These are phyloP conservation scores for Protodeltote pygarga DNA, from an alignment of 2,888 invertebrate genomes.

Conservation along the genomic window DNA sequence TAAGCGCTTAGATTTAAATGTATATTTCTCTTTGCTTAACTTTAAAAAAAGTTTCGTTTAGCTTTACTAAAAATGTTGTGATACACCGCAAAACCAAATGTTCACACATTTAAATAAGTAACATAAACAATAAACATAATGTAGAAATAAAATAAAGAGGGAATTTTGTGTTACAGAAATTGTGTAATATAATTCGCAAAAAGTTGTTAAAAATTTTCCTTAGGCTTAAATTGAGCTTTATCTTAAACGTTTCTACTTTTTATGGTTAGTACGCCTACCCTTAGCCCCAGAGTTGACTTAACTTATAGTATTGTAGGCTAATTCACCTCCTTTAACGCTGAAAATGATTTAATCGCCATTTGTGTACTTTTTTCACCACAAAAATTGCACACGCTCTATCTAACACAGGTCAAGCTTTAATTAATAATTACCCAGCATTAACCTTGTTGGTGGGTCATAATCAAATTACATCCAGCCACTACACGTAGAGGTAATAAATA, in stretches of 20 bases:
- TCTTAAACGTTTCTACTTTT: too few relatives aligned
- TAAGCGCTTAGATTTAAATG: constrained; percentile 10
- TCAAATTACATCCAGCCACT: constrained; percentile 30
- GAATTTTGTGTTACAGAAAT: too few relatives aligned
- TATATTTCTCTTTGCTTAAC: constrained; percentile 3
- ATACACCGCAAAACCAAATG: neutral
- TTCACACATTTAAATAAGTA: neutral
- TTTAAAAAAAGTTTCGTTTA: constrained; percentile 4
- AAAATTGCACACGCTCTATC: too few relatives aligned
- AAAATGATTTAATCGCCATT: too few relatives aligned
- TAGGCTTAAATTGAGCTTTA: too few relatives aligned
- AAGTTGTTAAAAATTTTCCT: too few relatives aligned
- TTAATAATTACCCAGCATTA: constrained; percentile 12
- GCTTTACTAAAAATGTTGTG: neutral
- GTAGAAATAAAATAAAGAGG: neutral
- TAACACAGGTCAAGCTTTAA: neutral
- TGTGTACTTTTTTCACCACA: too few relatives aligned
- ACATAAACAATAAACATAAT: neutral
- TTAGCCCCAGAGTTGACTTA: too few relatives aligned
- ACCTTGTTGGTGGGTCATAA: constrained; percentile 18
- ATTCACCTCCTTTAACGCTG: neutral
- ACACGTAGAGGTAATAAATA: constrained; percentile 31
- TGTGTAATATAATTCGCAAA: too few relatives aligned
- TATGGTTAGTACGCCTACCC: too few relatives aligned
- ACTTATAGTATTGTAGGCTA: too few relatives aligned